phyloP scores from a whole-genome alignment of 2,113 vertebrate genomes.

The Cheirogaleus medius region DNA sequence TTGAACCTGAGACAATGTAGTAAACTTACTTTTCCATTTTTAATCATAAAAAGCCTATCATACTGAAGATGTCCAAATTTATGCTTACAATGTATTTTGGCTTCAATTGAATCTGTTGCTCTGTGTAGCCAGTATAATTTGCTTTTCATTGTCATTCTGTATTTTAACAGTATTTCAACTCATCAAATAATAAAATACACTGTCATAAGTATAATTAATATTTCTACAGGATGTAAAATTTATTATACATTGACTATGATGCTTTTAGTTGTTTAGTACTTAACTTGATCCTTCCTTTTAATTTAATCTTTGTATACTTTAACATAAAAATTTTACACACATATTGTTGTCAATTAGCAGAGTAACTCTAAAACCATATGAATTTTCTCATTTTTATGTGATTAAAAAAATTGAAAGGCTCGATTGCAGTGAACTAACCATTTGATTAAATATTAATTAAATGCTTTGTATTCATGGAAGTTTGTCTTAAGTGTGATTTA shows the following conservation, averaged over 20 bases:
- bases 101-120: background rate
- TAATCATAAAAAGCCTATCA: background rate
- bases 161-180: background rate
- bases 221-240: background rate
- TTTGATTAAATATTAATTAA: conserved; percentile 11
- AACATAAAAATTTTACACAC: background rate
- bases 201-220: background rate
- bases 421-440: background rate
- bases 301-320: background rate
- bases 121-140: background rate
- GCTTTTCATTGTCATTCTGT: background rate
- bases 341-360: background rate
- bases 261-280: background rate
- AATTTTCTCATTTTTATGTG: background rate
- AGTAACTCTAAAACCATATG: background rate
- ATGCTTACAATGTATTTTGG: background rate
- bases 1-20: background rate
- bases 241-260: background rate
- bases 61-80: background rate
- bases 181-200: background rate
- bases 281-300: background rate
- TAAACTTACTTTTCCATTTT: background rate
- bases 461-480: background rate
- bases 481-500: background rate
- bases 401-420: background rate